These are phyloP conservation scores for Pandemis corylana DNA, from an alignment of 2,888 invertebrate genomes.

Conservation along the genomic window DNA sequence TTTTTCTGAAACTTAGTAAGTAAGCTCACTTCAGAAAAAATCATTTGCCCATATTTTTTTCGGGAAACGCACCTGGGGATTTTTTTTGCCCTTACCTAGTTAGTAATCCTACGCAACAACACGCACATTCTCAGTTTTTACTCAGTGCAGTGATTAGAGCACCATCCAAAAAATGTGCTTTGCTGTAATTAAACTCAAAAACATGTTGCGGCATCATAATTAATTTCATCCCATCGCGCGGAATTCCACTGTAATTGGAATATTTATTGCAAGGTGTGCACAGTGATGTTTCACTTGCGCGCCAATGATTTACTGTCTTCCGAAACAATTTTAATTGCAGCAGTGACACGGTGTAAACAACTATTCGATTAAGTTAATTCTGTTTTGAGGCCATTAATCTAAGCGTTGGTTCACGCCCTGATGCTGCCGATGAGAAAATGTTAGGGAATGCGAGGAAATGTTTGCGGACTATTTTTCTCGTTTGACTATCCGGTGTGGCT, in stretches of 20 bases:
- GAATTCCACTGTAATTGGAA: conserved; percentile 80
- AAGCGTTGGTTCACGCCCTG: conserved; percentile 61
- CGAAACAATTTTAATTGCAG: conserved; percentile 84
- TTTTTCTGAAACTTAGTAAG: no score
- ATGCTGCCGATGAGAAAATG: conserved; percentile 47
- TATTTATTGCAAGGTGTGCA: conserved; percentile 84
- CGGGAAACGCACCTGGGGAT: no score
- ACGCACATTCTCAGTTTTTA: no score
- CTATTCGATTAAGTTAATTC: conserved; percentile 85
- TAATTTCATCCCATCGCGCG: conserved; percentile 75
- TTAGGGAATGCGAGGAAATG: conserved; percentile 8
- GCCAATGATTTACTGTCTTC: conserved; percentile 82
- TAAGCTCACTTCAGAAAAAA: no score
- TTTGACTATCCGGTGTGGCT: no score
- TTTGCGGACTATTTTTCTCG: neutral
- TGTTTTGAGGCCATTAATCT: conserved; percentile 80
- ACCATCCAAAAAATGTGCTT: no score
- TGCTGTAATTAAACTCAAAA: conserved; percentile 3
- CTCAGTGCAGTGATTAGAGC: no score
- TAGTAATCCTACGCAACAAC: no score
- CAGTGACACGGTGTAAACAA: conserved; percentile 84
- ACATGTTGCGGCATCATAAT: conserved; percentile 58
- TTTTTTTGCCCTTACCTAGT: no score
- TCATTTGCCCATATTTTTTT: no score
- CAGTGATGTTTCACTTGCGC: conserved; percentile 83